These are phyloP conservation scores for Desmodus rotundus DNA, from an alignment of 2,113 vertebrate species.

Conservation along the genomic window DNA sequence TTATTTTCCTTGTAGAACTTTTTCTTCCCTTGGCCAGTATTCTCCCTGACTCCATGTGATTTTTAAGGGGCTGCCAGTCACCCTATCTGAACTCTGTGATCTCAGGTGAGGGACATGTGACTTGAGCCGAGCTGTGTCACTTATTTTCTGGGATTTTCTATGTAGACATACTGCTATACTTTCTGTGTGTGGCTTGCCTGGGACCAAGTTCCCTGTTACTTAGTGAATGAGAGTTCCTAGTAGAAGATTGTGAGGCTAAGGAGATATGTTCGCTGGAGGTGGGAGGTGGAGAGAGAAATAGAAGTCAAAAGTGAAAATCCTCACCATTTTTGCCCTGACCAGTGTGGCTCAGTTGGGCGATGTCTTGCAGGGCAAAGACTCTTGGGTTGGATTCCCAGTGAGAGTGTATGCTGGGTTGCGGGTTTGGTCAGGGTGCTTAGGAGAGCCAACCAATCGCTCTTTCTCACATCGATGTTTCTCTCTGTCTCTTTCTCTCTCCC, in stretches of 20 bases:
- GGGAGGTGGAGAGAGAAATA: background rate
- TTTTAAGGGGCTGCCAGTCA: background rate
- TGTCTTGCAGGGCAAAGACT: no score
- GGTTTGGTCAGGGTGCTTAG: no score
- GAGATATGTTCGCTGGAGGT: background rate
- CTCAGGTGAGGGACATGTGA: background rate
- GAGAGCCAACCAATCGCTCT: no score
- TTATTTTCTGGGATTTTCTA: background rate
- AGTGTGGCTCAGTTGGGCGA: no score
- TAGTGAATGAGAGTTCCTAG: background rate
- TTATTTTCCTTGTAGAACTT: background rate
- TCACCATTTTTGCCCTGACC: no score
- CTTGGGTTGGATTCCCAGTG: no score
- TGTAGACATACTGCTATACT: background rate
- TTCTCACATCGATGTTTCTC: no score
- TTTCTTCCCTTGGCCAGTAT: background rate
- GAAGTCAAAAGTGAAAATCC: background rate
- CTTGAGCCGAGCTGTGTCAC: background rate
- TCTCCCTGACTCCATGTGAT: background rate
- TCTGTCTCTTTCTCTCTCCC: no score
- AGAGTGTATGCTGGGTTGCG: no score
- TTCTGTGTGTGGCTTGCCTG: background rate
- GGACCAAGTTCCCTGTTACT: background rate
- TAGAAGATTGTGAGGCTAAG: background rate
- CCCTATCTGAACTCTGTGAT: background rate